A percentile compares a stretch with the other conserved stretches of the same genome.
phyloP scores from a whole-genome alignment of 2,113 vertebrate species.

The Microcebus ravelobensis region DNA sequence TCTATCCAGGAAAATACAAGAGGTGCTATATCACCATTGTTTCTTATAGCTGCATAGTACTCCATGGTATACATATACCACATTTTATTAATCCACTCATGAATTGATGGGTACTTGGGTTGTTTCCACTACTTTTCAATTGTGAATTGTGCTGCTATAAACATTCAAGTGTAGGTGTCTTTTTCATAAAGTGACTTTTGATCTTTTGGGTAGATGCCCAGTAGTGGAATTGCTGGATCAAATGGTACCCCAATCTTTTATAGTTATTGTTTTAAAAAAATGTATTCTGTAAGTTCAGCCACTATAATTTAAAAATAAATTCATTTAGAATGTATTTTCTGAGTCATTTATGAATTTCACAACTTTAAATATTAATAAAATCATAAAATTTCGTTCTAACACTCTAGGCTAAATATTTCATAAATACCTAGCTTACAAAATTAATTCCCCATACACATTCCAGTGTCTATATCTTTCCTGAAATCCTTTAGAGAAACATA shows the following conservation, averaged over 20 bases:
- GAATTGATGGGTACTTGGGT: too few relatives aligned
- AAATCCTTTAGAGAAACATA: background rate
- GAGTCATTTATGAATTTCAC: background rate
- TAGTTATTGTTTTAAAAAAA: background rate
- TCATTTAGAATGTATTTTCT: background rate
- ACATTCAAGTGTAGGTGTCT: too few relatives aligned
- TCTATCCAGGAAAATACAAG: too few relatives aligned
- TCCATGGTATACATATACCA: too few relatives aligned
- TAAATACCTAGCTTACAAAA: background rate
- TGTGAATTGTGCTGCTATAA: too few relatives aligned
- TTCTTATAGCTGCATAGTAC: too few relatives aligned
- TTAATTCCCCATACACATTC: background rate
- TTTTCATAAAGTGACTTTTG: too few relatives aligned
- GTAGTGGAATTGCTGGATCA: too few relatives aligned
- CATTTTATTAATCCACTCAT: too few relatives aligned
- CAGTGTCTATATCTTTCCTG: background rate
- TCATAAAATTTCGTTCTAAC: background rate
- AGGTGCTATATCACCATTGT: too few relatives aligned
- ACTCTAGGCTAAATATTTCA: background rate
- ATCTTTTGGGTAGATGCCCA: too few relatives aligned
- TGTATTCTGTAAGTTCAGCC: background rate
- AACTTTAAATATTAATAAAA: conserved; percentile 49
- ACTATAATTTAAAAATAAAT: background rate
- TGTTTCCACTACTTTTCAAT: too few relatives aligned
- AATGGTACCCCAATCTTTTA: background rate